Base-by-base conservation (phyloP, 2,888 invertebrate species). In the Ectemnius continuus region DNA sequence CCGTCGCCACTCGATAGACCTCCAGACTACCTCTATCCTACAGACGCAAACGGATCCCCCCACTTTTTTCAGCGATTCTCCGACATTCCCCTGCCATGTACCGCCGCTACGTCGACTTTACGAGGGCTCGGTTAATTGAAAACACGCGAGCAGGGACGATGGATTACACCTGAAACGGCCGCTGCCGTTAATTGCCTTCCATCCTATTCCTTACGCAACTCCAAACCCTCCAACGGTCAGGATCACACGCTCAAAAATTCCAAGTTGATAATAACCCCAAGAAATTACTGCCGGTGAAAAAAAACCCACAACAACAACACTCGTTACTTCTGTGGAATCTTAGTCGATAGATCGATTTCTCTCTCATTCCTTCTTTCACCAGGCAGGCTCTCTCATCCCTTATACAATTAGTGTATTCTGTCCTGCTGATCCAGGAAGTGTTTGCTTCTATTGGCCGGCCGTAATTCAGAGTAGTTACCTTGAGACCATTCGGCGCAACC, bases 41-140 rank as follows among this genome's bases (percentile, higher is more conserved):
- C 8, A 6, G 36, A 36, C 36, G 36, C 36, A 36, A 36, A 36
- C 36, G 36, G 36, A 36, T 36, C 8, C 36, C 36, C 36, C 36
- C 36, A 36, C 36, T 36, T 36, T 36, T 36, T 14, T 26, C 26
- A 46, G 23, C 23, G 18, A 23, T 58, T 58, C 62, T 16, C 57
- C 28, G 45, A 67, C 14, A 23, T 23, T 23, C 61, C 59, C 67
- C 56, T 58, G 61, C 66, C 61, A 62, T 20, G 26, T 52, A 8
- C 36, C 36, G 36, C 36, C 5, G 36, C 36, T 36, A 36, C 16
- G 26, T 58, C 46, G 72, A 61, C 61, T 69, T 64, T 61, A 56
- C 69, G 58, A 73, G 67, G 63, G 60, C 26, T 48, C 65, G 67
- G 72, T 81, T 81, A 79, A 81, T 81, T 82, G 79, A 77, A 81